Conservation (phyloP, 2,797 vertebrate species). For the Danio albolineatus region DNA sequence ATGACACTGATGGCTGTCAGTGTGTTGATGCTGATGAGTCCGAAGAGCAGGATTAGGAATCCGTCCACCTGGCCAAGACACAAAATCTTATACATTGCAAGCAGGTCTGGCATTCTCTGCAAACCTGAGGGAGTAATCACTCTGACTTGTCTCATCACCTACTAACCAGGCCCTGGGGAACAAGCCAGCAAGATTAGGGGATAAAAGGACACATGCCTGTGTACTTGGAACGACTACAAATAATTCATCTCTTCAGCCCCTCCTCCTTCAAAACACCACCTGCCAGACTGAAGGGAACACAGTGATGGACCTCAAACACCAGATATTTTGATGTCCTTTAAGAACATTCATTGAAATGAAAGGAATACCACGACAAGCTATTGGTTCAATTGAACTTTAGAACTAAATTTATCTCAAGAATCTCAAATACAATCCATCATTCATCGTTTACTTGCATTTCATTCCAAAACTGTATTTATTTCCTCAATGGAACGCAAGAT, state of each 20-base stretch:
- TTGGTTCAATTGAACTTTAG: not conserved
- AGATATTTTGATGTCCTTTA: not conserved
- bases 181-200: constrained; percentile 50
- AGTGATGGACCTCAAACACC: not conserved
- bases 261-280: constrained; percentile 19
- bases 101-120: constrained; percentile 44
- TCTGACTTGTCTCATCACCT: constrained; percentile 46
- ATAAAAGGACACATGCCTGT: constrained; percentile 48
- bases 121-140: constrained; percentile 42
- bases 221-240: constrained; percentile 46
- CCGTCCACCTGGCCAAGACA: constrained; percentile 65
- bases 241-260: constrained; percentile 19
- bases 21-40: constrained; percentile 71
- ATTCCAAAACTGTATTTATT: not conserved
- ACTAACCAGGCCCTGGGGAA: constrained; percentile 37
- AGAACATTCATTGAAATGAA: not conserved
- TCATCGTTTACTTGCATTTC: not conserved
- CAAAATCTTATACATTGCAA: constrained; percentile 42
- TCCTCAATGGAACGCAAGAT: not conserved
- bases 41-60: constrained; percentile 71
- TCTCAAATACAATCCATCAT: not conserved
- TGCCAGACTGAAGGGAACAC: constrained; percentile 4
- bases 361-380: not conserved
- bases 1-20: constrained; percentile 70
- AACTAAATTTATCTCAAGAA: not conserved